phyloP scores from a whole-genome alignment of 2,888 invertebrate species.

The Caradrina clavipalpis region DNA sequence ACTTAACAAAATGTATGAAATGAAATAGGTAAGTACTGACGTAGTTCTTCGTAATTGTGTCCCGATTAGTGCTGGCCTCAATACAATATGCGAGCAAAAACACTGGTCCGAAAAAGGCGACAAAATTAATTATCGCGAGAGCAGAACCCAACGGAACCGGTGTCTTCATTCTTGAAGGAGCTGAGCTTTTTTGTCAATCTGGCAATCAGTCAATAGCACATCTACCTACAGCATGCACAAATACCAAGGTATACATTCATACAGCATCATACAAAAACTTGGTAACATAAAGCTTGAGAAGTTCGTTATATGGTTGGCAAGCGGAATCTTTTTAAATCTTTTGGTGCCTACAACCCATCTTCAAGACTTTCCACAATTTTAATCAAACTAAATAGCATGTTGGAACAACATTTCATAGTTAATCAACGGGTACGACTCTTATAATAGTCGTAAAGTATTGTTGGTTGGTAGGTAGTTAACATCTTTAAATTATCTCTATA shows the following conservation, averaged over 20 bases:
- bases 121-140: conserved; percentile 63
- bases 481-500: conserved; percentile 41
- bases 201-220: conserved; percentile 63
- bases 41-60: conserved; percentile 57
- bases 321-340: background rate
- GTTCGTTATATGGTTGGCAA: background rate
- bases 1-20: conserved; percentile 61
- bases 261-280: background rate
- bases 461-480: conserved; percentile 35
- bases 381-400: conserved; percentile 20
- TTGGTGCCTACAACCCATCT: background rate
- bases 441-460: conserved; percentile 35
- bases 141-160: conserved; percentile 51
- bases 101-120: conserved; percentile 64
- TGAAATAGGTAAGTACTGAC: conserved; percentile 44
- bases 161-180: conserved; percentile 61
- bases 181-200: conserved; percentile 58
- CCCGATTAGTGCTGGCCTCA: conserved; percentile 59
- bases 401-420: conserved; percentile 12
- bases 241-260: conserved; percentile 24
- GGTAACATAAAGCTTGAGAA: background rate
- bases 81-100: conserved; percentile 61
- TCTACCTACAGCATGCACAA: conserved; percentile 51
- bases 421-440: conserved; percentile 20
- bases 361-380: background rate